Base-by-base conservation (phyloP, 1,140 invertebrate species). In the Penaeus chinensis region DNA sequence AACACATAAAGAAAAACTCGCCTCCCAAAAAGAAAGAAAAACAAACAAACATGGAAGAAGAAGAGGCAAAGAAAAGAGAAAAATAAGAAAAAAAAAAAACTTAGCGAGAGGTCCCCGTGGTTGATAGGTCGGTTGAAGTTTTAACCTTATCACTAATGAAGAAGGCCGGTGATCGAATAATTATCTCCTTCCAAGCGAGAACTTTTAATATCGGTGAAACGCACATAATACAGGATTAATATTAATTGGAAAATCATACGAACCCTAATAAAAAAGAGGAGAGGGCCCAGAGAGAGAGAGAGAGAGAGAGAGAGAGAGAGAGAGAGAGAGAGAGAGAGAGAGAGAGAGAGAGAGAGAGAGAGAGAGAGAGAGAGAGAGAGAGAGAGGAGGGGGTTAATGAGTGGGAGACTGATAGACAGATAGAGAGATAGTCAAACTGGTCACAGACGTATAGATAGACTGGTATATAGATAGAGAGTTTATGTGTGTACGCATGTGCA, bases 151-250 rank as follows among this genome's bases (percentile, higher is more conserved):
- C 79, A 77, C 79, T 82, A 87, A 83, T 82, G 86, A 87, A 83
- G 81, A 24, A 62, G 32, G 37, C 47, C 84, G 84, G 47, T 79
- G 84, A 80, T 86, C 65, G 65, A 86, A 79, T 86, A 86, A 86
- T 86, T 86, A 86, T 86, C 84, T 86, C 76, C 84, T 80, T 86
- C 84, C 84, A 80, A 54, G 61, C 77, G 63, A 65, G 78, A 86
- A 86, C 76, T 86, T 79, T 86, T 86, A 86, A 86, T 86, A 86
- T 86, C 84, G 84, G 62, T 79, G 78, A 69, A 79, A 86, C 84
- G 77, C 77, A 87, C 85, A 74, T 87, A 87, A 87, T 87, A 87
- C 85, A 87, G 85, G 85, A 87, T 87, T 87, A 87, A 87, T 87
- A 87, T 87, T 87, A 87, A 87, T 87, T 87, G 85, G 85, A 87